Base-by-base conservation (phyloP, 2,888 invertebrate species). In the Zootermopsis nevadensis region DNA sequence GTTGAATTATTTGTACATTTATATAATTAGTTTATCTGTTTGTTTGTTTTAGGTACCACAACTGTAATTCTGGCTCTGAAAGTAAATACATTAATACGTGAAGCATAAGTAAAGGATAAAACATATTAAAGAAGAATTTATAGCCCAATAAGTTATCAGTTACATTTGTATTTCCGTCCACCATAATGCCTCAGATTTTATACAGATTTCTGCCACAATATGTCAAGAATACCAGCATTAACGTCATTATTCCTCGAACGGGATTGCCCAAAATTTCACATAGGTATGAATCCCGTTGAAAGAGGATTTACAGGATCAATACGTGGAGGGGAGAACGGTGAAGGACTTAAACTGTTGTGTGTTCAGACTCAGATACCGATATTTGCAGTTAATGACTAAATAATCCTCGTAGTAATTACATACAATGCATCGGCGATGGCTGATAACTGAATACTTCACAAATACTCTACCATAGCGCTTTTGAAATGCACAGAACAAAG, bases 381-480 rank as follows among this genome's bases (percentile, higher is more conserved):
- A 35, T 38, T 31, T 31, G 33, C 69, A 42, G 12, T 35, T 74
- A 24, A 74, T 74, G 74, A 74, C 38, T n/a, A n/a, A 38, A 38
- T 38, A 74, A 74, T 74, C 74, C 74, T 38, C n/a, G 15, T 19
- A 74, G 74, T 74, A 74, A 74, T 38, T 74, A 74, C 38, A 7
- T 24, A 74, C 24, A n/a, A 10, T 3, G n/a, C 33, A 38, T 0
- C n/a, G 42, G 15, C 15, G 33, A 8, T 10, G 33, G 33, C 12
- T 69, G 69, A 69, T 69, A 69, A 69, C 69, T 31, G 33, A 30
- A 69, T 33, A 33, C 6, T 69, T 3, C 33, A 69, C 69, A 69
- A 69, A 33, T 69, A 69, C n/a, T 30, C 69, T 33, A 19, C 22
- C 7, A 4, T 33, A 12, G 0, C 69, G 10, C 69, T 33, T 33